Evolutionary conservation across 1,140 invertebrate species (phyloP).

Genomic region (Zophobas atratus): DNA sequence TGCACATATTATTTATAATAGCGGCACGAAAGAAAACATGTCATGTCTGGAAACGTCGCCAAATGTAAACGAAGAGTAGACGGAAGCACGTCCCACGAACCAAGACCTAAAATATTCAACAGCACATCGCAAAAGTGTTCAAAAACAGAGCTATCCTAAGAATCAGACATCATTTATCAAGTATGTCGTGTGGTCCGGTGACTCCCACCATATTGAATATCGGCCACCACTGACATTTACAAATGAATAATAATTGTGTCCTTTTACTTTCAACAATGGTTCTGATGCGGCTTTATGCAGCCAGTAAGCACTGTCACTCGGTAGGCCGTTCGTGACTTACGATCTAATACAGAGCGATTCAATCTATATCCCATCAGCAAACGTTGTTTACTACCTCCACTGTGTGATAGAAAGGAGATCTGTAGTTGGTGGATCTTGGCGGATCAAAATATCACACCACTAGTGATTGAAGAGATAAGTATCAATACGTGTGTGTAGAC

Average conservation of each 20-base stretch:
- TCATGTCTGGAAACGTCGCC: slow-evolving; percentile 50
- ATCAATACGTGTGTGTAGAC: too few relatives aligned
- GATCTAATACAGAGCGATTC: slow-evolving; percentile 30
- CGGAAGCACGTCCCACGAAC: slow-evolving; percentile 52
- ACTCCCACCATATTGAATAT: slow-evolving; percentile 66
- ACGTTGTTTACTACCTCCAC: slow-evolving; percentile 3
- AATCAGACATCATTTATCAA: slow-evolving; percentile 65
- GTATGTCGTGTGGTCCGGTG: slow-evolving; percentile 62
- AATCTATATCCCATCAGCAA: slow-evolving; percentile 24
- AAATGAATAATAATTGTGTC: slow-evolving; percentile 67
- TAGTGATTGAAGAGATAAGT: too few relatives aligned
- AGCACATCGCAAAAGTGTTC: slow-evolving; percentile 52
- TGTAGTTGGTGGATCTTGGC: too few relatives aligned
- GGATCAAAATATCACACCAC: too few relatives aligned
- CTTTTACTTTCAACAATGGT: slow-evolving; percentile 63
- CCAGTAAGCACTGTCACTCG: slow-evolving; percentile 44
- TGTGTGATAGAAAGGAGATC: too few relatives aligned
- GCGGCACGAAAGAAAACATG: slow-evolving; percentile 52
- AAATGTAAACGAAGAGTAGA: slow-evolving; percentile 52
- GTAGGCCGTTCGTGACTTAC: slow-evolving; percentile 44
- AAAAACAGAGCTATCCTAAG: slow-evolving; percentile 63
- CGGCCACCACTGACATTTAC: slow-evolving; percentile 65
- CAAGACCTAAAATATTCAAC: slow-evolving; percentile 53
- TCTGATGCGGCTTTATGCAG: slow-evolving; percentile 50
- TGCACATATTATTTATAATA: slow-evolving; percentile 51